Conservation (phyloP, 2,888 invertebrate species). For the Eupithecia inturbata region DNA sequence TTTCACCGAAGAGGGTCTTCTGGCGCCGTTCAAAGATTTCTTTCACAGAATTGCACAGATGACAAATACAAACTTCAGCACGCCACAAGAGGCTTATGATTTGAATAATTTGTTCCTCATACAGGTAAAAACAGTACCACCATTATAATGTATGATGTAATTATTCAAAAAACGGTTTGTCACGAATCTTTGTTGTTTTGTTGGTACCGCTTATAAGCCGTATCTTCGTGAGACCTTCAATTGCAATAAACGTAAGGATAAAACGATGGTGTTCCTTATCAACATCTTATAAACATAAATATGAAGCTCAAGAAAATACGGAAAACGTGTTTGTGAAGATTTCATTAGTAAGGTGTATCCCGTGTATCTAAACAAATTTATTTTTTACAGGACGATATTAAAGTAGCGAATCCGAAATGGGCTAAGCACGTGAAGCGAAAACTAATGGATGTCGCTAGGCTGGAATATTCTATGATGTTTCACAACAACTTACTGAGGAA, state of each 20-base stretch:
- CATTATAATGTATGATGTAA: too few species aligned
- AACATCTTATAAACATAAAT: too few species aligned
- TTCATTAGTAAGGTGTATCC: too few species aligned
- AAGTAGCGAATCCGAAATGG: slow-evolving; percentile 83
- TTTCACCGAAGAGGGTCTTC: slow-evolving; percentile 71
- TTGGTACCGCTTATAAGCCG: too few species aligned
- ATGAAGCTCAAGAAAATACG: too few species aligned
- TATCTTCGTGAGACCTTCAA: too few species aligned
- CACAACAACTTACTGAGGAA: slow-evolving; percentile 75
- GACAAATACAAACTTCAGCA: slow-evolving; percentile 79
- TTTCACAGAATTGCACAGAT: slow-evolving; percentile 76
- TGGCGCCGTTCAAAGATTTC: slow-evolving; percentile 72
- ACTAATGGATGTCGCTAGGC: slow-evolving; percentile 77
- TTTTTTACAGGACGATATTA: slow-evolving; percentile 70
- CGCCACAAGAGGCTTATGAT: slow-evolving; percentile 76
- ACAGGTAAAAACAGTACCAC: slow-evolving; percentile 66
- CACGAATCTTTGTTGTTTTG: too few species aligned
- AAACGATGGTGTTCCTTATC: too few species aligned
- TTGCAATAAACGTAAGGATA: too few species aligned
- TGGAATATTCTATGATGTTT: slow-evolving; percentile 83
- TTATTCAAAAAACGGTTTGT: too few species aligned
- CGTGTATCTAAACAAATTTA: too few species aligned
- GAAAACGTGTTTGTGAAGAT: too few species aligned
- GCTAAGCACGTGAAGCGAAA: slow-evolving; percentile 80
- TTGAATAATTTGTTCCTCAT: slow-evolving; percentile 77